Conservation (phyloP, 2,797 vertebrate species). For the Alcedo quadribrachys region DNA sequence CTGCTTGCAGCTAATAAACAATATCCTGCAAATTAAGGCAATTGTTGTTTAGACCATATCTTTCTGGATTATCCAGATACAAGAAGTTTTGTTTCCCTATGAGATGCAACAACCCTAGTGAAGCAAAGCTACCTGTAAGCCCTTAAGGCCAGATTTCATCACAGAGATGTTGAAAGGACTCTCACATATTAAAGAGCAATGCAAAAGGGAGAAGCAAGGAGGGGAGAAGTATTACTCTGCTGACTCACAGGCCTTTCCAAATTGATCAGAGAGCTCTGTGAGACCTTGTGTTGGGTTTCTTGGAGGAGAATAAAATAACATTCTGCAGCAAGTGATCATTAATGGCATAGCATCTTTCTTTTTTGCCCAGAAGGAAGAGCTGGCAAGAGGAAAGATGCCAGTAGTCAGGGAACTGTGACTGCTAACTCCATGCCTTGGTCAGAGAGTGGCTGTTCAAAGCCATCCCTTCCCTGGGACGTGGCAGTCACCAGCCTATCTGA, state of each 20-base stretch:
- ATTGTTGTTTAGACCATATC: background rate
- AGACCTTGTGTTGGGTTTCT: background rate
- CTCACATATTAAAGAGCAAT: background rate
- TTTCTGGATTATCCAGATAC: background rate
- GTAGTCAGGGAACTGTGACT: background rate
- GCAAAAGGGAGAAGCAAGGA: background rate
- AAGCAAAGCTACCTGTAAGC: background rate
- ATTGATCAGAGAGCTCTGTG: background rate
- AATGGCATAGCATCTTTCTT: background rate
- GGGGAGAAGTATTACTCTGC: background rate
- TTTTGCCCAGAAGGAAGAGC: background rate
- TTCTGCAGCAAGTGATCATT: background rate
- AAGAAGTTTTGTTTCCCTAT: background rate
- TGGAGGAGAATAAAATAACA: background rate
- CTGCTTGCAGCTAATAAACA: background rate
- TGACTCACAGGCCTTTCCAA: background rate
- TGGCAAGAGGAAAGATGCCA: background rate
- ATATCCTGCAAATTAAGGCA: background rate
- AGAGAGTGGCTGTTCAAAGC: background rate
- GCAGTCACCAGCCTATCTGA: background rate
- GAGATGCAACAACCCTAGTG: background rate
- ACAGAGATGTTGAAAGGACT: background rate
- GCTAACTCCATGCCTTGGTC: rapidly evolving
- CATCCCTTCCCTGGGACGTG: background rate
- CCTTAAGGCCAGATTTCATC: background rate